Evolutionary conservation across 2,113 vertebrate genomes (phyloP).

Genomic region (Lepus timidus): DNA sequence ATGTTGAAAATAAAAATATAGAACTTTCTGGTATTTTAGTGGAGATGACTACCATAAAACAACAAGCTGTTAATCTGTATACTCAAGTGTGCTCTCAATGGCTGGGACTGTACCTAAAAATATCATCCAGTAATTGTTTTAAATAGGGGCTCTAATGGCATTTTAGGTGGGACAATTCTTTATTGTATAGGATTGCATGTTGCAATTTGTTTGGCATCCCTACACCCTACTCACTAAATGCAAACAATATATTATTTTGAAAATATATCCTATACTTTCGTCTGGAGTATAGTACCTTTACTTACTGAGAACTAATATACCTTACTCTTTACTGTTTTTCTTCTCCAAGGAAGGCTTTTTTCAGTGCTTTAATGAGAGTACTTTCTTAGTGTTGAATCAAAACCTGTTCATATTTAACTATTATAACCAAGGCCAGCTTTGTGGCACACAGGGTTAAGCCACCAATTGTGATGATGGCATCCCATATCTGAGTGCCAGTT

Average conservation of each 20-base stretch:
- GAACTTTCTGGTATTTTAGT: neutral
- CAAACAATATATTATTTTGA: neutral
- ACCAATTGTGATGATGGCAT: too few relatives aligned
- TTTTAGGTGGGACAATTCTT: neutral
- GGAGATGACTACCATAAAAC: neutral
- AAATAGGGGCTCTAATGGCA: neutral
- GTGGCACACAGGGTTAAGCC: too few relatives aligned
- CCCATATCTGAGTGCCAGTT: too few relatives aligned
- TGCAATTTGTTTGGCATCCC: neutral
- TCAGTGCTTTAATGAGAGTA: neutral
- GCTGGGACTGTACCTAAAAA: neutral
- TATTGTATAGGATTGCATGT: neutral
- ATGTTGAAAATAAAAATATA: conserved; percentile 41
- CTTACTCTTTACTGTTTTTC: neutral
- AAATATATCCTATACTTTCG: neutral
- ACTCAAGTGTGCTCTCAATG: neutral
- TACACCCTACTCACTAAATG: neutral
- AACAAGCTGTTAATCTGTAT: neutral
- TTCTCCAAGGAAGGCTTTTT: neutral
- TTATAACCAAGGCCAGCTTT: too few relatives aligned
- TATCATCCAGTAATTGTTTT: neutral
- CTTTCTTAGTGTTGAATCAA: conserved; percentile 10
- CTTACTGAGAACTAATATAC: neutral
- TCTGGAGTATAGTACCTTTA: neutral
- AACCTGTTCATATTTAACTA: neutral